Evolutionary conservation across 2,888 invertebrate genomes (phyloP), one percentile per base, ranked within the genome.

Genomic region (Xanthia icteritia): DNA sequence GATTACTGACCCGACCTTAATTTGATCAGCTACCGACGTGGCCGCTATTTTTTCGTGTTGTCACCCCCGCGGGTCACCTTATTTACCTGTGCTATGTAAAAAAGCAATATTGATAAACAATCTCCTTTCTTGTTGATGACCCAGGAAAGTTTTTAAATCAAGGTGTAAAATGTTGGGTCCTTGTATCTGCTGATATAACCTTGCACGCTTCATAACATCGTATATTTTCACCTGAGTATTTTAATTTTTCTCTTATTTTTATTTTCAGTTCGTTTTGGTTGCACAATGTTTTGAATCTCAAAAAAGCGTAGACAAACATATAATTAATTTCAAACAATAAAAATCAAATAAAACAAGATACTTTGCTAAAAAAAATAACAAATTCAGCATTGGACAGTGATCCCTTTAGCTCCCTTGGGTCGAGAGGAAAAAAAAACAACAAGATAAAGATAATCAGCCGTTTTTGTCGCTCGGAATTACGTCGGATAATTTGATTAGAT

Each of bases 1-100:
- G 95, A 96, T 96, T 96, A 96, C 95, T 96, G 96, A 96, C 96
- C 96, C 94, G 92, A 90, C 93, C 94, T 94, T 96, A 96, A 96
- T 96, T 96, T 94, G 92, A 96, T 96, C 95, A 95, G 92, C 88
- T 89, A 90, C 89, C 91, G 90, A 81, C 89, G 91, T 93, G 92
- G 94, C 84, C 93, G 92, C 89, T 92, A 90, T 93, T 92, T 94
- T 94, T 95, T 94, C 87, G 74, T 83, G 92, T 93, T 92, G 89
- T 91, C 90, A 89, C 89, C 91, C 92, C 92, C 90, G 64, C 36
- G 91, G 91, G 92, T 91, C 88, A 89, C 87, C 89, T 89, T 92
- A 91, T 93, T 94, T 91, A 92, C 92, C 91, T 92, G 91, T 89
- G 84, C 88, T 90, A 90, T 89, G 82, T 86, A 85, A 75, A 88